phyloP scores from a whole-genome alignment of 2,113 vertebrate species.

The Psammodynastes pulverulentus region DNA sequence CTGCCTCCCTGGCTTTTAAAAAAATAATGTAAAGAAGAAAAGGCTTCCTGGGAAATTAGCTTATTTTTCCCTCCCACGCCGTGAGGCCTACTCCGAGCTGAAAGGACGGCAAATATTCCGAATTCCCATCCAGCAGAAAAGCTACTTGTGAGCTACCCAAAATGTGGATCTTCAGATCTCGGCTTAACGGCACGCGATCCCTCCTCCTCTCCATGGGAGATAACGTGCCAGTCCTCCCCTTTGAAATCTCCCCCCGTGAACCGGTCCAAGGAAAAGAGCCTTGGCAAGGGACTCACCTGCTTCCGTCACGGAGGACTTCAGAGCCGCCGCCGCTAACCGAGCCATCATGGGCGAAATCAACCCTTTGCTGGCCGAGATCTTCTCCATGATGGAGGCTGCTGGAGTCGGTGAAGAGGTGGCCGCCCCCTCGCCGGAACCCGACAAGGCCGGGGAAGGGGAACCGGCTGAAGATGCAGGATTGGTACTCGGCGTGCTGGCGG shows the following conservation, averaged over 20 bases:
- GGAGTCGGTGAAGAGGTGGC: slow-evolving; percentile 77
- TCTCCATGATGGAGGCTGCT: slow-evolving; percentile 91
- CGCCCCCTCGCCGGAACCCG: slow-evolving; percentile 71
- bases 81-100: accelerated
- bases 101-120: accelerated
- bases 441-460: slow-evolving; percentile 75
- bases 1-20: neutral
- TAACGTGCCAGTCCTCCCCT: neutral
- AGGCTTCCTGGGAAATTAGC: slow-evolving; percentile 11
- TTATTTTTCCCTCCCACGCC: slow-evolving; percentile 7
- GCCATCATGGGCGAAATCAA: slow-evolving; percentile 99
- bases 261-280: neutral
- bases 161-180: neutral
- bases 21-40: slow-evolving; percentile 41
- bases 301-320: slow-evolving; percentile 85
- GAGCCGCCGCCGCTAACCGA: slow-evolving; percentile 91
- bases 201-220: neutral
- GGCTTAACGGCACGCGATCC: neutral
- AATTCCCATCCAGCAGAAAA: neutral
- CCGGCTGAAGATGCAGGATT: slow-evolving; percentile 65
- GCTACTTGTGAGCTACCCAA: neutral
- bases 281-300: slow-evolving; percentile 76
- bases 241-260: neutral
- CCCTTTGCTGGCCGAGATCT: slow-evolving; percentile 96
- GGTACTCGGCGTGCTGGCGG: slow-evolving; percentile 71